Evolutionary conservation across 2,888 invertebrate species (phyloP).

Genomic region (Drosophila monieri): DNA sequence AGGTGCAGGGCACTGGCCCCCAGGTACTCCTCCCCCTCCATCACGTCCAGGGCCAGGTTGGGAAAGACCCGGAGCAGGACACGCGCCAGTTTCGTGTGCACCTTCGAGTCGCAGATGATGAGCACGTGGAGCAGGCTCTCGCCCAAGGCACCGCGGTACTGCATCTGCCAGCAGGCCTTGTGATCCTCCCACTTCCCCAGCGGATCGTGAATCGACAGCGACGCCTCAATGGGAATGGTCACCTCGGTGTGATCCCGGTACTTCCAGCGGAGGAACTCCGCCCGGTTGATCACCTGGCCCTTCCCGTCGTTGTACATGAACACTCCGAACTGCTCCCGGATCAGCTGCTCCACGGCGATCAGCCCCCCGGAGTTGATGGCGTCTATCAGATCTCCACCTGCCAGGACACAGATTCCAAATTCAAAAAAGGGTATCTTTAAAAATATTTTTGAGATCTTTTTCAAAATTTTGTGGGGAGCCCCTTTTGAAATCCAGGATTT

Average conservation of each 20-base stretch:
- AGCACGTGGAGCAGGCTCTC: constrained; percentile 97
- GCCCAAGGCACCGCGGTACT: constrained; percentile 96
- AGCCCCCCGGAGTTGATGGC: constrained; percentile 94
- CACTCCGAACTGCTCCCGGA: constrained; percentile 93
- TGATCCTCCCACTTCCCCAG: constrained; percentile 95
- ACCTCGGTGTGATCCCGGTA: constrained; percentile 93
- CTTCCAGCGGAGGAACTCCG: constrained; percentile 95
- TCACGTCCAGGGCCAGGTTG: constrained; percentile 94
- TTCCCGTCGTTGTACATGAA: constrained; percentile 95
- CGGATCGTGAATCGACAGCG: constrained; percentile 93
- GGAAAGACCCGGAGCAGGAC: constrained; percentile 96
- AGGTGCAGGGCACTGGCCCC: constrained; percentile 97
- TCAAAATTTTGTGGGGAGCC: too few species aligned
- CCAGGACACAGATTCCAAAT: background rate
- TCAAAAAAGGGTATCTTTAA: too few species aligned
- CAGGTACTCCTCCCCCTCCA: constrained; percentile 98
- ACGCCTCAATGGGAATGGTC: constrained; percentile 94
- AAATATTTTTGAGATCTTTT: too few species aligned
- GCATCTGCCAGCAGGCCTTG: constrained; percentile 99
- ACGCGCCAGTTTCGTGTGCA: constrained; percentile 89
- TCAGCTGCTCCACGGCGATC: constrained; percentile 91
- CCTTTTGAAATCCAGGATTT: too few species aligned
- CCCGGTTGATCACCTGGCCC: constrained; percentile 93
- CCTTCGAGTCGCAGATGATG: constrained; percentile 96
- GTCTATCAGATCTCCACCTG: constrained; percentile 94